Conservation (phyloP, 2,113 vertebrate genomes). For the Cochlearius cochlearius region DNA sequence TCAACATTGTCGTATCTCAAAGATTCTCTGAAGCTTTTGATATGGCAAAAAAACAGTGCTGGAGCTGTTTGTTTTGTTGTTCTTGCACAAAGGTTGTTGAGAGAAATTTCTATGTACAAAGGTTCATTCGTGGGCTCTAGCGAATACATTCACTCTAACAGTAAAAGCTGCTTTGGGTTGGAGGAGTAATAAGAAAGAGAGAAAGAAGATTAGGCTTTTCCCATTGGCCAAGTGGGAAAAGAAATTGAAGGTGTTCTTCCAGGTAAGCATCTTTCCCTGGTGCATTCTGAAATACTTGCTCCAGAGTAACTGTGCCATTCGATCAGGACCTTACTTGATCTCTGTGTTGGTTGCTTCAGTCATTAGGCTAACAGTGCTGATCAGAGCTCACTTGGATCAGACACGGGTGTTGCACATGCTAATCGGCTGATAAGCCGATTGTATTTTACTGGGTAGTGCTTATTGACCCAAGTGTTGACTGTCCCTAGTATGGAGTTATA, state of each 20-base stretch:
- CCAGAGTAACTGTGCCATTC: neutral
- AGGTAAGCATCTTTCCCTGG: neutral
- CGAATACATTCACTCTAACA: neutral
- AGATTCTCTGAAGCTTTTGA: neutral
- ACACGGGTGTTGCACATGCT: neutral
- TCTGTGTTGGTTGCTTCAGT: neutral
- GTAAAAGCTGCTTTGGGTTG: neutral
- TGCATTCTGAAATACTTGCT: neutral
- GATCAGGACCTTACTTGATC: neutral
- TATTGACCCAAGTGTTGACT: neutral
- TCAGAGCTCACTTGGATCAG: neutral
- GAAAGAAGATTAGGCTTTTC: neutral
- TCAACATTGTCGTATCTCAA: accelerated
- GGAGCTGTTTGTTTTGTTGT: neutral
- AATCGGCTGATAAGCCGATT: neutral
- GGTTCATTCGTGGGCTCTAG: neutral
- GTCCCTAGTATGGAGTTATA: neutral
- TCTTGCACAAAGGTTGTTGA: neutral
- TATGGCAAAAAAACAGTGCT: neutral
- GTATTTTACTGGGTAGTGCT: neutral
- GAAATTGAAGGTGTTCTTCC: neutral
- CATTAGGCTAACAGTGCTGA: neutral
- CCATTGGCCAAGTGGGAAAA: neutral
- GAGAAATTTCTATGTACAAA: neutral
- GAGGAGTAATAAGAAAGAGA: neutral